phyloP scores from a whole-genome alignment of 1,140 invertebrate genomes.

The Scaptomyza pallida region DNA sequence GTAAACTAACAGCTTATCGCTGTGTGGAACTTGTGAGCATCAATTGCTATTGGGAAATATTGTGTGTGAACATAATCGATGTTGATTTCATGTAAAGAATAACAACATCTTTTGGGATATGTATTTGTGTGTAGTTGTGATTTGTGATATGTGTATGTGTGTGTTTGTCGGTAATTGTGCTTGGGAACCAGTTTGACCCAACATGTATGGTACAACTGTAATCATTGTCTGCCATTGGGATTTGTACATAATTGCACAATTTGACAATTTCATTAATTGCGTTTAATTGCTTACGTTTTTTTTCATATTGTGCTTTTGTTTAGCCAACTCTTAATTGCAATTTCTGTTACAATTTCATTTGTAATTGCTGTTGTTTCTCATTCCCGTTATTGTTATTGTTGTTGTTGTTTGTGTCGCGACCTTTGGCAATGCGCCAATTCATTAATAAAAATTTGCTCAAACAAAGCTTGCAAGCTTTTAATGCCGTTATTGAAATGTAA shows the following conservation, averaged over 20 bases:
- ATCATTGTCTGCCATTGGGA: constrained; percentile 2
- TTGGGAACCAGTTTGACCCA: constrained; percentile 31
- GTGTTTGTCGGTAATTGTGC: not conserved
- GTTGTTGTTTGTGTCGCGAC: constrained; percentile 20
- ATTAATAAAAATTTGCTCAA: constrained; percentile 69
- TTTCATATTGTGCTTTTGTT: constrained; percentile 48
- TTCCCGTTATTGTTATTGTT: constrained; percentile 6
- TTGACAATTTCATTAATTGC: constrained; percentile 77
- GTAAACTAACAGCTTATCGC: not conserved
- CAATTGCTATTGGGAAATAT: not conserved
- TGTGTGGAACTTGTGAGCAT: not conserved
- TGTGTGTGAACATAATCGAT: no score
- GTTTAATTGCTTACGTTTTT: constrained; percentile 70
- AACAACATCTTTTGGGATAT: not conserved
- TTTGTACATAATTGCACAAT: constrained; percentile 72
- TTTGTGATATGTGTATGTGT: not conserved
- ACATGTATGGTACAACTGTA: constrained; percentile 24
- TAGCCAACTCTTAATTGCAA: constrained; percentile 63
- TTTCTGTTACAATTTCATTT: constrained; percentile 75
- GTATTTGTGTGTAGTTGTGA: not conserved
- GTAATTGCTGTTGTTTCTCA: constrained; percentile 42
- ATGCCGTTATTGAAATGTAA: constrained; percentile 21
- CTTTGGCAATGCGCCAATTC: constrained; percentile 56
- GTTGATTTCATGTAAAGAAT: not conserved
- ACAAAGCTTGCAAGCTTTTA: constrained; percentile 21